Conservation (phyloP, 2,797 vertebrate species). For the Enteromius mattozi region DNA sequence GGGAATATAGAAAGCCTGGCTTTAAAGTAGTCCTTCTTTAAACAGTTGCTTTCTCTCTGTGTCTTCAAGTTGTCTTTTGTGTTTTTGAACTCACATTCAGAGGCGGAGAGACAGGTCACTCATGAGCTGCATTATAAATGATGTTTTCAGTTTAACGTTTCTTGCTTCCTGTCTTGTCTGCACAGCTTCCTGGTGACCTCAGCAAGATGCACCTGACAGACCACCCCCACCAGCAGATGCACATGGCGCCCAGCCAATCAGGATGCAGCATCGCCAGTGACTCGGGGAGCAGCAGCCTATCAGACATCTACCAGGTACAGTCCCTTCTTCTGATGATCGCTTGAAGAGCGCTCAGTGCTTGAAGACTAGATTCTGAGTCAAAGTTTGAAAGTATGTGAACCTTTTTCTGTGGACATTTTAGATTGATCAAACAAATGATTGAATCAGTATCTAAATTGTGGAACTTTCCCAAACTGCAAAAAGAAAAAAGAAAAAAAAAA, state of each 20-base stretch:
- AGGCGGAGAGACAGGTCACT: not conserved
- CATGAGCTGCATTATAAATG: not conserved
- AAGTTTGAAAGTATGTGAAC: not conserved
- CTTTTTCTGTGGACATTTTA: no score
- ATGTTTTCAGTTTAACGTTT: not conserved
- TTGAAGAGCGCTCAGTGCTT: not conserved
- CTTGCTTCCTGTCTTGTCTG: conserved; percentile 58
- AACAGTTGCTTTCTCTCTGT: not conserved
- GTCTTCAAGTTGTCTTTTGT: no score
- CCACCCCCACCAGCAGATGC: conserved; percentile 88
- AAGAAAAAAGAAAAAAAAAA: not conserved
- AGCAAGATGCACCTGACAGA: conserved; percentile 97
- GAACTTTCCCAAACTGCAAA: no score
- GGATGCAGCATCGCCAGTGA: conserved; percentile 97
- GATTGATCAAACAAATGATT: no score
- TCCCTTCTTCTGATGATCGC: not conserved
- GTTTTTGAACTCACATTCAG: not conserved
- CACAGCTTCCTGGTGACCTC: conserved; percentile 95
- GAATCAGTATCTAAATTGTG: no score
- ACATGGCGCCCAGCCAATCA: conserved; percentile 94
- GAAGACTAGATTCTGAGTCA: no score
- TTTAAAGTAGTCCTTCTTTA: not conserved
- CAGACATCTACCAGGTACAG: conserved; percentile 86
- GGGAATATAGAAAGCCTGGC: not conserved
- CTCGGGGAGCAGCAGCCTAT: conserved; percentile 97